Conservation (phyloP, 2,888 invertebrate genomes). For the Noctua janthe region DNA sequence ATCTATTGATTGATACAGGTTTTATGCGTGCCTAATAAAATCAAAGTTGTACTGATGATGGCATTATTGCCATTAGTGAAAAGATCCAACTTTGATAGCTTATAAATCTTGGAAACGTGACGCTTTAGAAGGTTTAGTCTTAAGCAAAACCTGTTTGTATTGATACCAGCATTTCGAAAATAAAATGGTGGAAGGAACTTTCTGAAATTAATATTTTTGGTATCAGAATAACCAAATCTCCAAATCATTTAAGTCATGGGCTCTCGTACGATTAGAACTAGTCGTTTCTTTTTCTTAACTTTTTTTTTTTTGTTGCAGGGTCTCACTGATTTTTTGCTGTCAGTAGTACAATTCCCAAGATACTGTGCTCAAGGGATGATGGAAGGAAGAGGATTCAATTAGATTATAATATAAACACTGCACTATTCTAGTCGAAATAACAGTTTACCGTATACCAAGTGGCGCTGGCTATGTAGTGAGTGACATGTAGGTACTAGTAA, state of each 20-base stretch:
- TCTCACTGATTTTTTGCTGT: slow-evolving; percentile 92
- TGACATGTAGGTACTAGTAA: not conserved
- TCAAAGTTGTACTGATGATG: no score
- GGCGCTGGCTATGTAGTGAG: not conserved
- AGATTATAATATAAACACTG: slow-evolving; percentile 49
- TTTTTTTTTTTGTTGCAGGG: slow-evolving; percentile 88
- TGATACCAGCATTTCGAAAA: no score
- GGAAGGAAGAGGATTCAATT: slow-evolving; percentile 89
- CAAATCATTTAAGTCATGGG: not conserved
- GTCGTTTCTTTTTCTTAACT: not conserved
- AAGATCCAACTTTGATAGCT: no score
- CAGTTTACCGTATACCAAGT: slow-evolving; percentile 23
- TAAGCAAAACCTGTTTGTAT: no score
- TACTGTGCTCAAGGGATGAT: slow-evolving; percentile 93
- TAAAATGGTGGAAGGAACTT: no score
- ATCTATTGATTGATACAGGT: no score
- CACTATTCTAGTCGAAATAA: slow-evolving; percentile 62
- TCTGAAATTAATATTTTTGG: no score
- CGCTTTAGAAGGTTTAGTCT: no score
- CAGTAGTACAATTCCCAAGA: slow-evolving; percentile 93
- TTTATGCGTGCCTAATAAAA: no score
- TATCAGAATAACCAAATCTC: not conserved
- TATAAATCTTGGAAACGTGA: no score
- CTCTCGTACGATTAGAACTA: not conserved
- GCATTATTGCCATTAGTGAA: no score